Base-by-base conservation (phyloP, 1,140 invertebrate species). In the Dermatophagoides farinae region DNA sequence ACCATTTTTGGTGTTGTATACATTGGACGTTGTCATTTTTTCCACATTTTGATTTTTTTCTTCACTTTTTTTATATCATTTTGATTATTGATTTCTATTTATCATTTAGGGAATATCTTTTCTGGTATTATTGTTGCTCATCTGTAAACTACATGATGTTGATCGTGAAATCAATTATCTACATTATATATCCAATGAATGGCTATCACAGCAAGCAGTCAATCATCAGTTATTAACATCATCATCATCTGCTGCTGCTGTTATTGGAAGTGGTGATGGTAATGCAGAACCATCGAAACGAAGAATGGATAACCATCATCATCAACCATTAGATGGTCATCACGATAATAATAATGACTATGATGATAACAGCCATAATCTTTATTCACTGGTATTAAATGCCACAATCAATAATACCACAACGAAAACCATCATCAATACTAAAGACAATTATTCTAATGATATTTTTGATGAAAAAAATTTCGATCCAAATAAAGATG, bases 101-200 rank as follows among this genome's bases (percentile, higher is more conserved):
- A 11, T 57, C 11, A 22, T 20, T 23, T 31, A 67, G 65, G 65
- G 62, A n/a, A 31, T 67, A 46, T 67, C 67, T 0, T 67, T 67
- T 61, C 55, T 67, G 46, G 66, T 64, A 18, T 22, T 67, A 31
- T 65, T 67, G 22, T 62, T 67, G 6, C 49, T 67, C 12, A 60
- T 61, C 1, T 59, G 58, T 14, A 64, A 64, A 25, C 59, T 66
- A 22, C 62, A 67, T 50, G 65, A 66, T n/a, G 60, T 66, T 12
- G 63, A 66, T 55, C 61, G 64, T 22, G 65, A 67, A 64, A 61
- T 66, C n/a, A 58, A 54, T 20, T 67, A 62, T 61, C 61, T 67
- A 20, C 62, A 62, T 38, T 59, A 52, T 6, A 57, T 67, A 5
- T 31, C 62, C n/a, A 58, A 25, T 9, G 61, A 62, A 44, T 67